phyloP scores from a whole-genome alignment of 2,888 invertebrate species.

The Rotaria socialis region DNA sequence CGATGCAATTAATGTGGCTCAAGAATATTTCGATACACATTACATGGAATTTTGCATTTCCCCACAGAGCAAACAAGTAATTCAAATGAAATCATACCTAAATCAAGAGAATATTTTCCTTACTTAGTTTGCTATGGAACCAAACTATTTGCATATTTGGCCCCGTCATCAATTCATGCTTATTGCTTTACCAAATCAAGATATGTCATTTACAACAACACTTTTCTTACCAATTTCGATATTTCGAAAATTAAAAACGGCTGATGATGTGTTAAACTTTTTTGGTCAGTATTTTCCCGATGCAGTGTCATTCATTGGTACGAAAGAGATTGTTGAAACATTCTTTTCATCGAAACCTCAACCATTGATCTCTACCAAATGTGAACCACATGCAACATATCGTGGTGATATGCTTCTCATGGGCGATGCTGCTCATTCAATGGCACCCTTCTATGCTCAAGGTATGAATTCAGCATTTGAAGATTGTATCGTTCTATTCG shows the following conservation, averaged over 20 bases:
- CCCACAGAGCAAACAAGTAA: conserved; percentile 66
- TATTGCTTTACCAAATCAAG: conserved; percentile 89
- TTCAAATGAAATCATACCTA: conserved; percentile 40
- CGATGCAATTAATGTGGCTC: conserved; percentile 76
- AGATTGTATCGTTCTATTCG: conserved; percentile 11
- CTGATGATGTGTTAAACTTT: conserved; percentile 69
- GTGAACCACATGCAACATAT: conserved; percentile 75
- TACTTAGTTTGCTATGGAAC: conserved; percentile 73
- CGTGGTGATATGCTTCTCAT: conserved; percentile 73
- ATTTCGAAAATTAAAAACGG: conserved; percentile 68
- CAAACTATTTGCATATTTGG: conserved; percentile 91
- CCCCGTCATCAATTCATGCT: conserved; percentile 91
- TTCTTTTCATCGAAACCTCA: conserved; percentile 74
- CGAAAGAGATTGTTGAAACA: conserved; percentile 66
- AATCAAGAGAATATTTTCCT: conserved; percentile 42
- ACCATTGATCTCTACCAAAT: conserved; percentile 81
- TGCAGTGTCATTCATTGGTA: conserved; percentile 74
- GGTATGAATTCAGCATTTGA: conserved; percentile 76
- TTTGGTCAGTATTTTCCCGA: conserved; percentile 80
- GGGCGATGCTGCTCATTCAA: conserved; percentile 95
- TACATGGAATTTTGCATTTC: conserved; percentile 87
- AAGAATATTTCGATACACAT: conserved; percentile 88
- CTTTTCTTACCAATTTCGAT: conserved; percentile 85
- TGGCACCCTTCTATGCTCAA: conserved; percentile 97
- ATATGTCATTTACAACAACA: conserved; percentile 86